Base-by-base conservation (phyloP, 1,140 invertebrate genomes). In the Ctenoplectra terminalis region DNA sequence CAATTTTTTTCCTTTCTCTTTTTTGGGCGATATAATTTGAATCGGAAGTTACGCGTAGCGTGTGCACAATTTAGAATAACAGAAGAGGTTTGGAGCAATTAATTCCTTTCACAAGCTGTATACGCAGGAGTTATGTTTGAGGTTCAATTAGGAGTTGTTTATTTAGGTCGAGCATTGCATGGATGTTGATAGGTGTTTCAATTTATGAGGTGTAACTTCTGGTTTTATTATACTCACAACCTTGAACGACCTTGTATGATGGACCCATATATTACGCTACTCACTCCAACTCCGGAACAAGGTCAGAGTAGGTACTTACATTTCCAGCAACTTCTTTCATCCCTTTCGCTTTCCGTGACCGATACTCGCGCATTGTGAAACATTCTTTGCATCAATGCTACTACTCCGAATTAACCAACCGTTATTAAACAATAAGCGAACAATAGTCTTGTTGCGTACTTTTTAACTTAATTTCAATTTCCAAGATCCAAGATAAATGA, bases 321-420 rank as follows among this genome's bases (percentile, higher is more conserved):
- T 71, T 71, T 71, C 48, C 67, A 52, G 31, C 48, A 70, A 70
- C 67, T 70, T 70, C 67, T 70, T 70, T 70, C 50, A 70, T 37
- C 67, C 31, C 67, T 70, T 70, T 70, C 67, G 67, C 67, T 70
- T 70, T 70, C 67, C 50, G 67, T 15, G 50, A 6, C 31, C 67
- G 23, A 70, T 54, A 52, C 20, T 70, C 48, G 31, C n/a, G 50
- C 67, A 46, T 37, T 40, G 20, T 26, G 48, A 52, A 37, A 52
- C 31, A 17, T 34, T 20, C 20, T 54, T 61, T 23, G 17, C 20
- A 15, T n/a, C n/a, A n/a, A n/a, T n/a, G n/a, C n/a, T n/a, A n/a
- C n/a, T n/a, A n/a, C n/a, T n/a, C n/a, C n/a, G n/a, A n/a, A n/a
- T n/a, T n/a, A n/a, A n/a, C n/a, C n/a, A n/a, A n/a, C n/a, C n/a